Evolutionary conservation across 2,888 invertebrate species (phyloP).

Genomic region (Glaucopsyche alexis): DNA sequence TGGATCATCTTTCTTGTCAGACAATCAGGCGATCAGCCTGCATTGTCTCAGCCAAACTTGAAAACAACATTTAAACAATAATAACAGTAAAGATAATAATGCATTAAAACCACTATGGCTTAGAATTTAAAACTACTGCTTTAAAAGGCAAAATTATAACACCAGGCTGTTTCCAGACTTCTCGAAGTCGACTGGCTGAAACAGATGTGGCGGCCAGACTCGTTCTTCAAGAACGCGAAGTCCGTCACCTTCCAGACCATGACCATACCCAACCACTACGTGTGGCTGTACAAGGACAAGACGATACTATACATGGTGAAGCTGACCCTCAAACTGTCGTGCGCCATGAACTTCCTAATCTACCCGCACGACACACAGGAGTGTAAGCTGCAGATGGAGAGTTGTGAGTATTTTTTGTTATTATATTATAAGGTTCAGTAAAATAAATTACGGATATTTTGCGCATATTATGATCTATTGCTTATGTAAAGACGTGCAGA

Average conservation of each 20-base stretch:
- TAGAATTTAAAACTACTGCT: too few relatives aligned
- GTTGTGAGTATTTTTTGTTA: conserved; percentile 86
- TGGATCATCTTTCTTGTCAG: too few relatives aligned
- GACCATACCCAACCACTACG: conserved; percentile 96
- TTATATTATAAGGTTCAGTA: too few relatives aligned
- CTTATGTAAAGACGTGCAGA: too few relatives aligned
- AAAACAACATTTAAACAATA: too few relatives aligned
- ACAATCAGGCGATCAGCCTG: too few relatives aligned
- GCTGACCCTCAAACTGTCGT: conserved; percentile 92
- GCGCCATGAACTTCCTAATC: conserved; percentile 96
- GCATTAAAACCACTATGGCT: too few relatives aligned
- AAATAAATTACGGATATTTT: too few relatives aligned
- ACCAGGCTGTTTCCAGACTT: conserved; percentile 67
- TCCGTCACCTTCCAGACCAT: conserved; percentile 96
- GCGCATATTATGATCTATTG: too few relatives aligned
- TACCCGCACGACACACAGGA: conserved; percentile 97
- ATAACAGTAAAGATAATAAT: too few relatives aligned
- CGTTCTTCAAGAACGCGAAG: conserved; percentile 96
- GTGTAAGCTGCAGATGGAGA: conserved; percentile 96
- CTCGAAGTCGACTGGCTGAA: conserved; percentile 94
- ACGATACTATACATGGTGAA: conserved; percentile 85
- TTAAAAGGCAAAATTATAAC: too few relatives aligned
- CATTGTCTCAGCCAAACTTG: too few relatives aligned
- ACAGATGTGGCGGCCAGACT: conserved; percentile 96
- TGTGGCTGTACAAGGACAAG: conserved; percentile 89